Base-by-base conservation (phyloP, 1,140 invertebrate species). In the Archivesica marissinica region DNA sequence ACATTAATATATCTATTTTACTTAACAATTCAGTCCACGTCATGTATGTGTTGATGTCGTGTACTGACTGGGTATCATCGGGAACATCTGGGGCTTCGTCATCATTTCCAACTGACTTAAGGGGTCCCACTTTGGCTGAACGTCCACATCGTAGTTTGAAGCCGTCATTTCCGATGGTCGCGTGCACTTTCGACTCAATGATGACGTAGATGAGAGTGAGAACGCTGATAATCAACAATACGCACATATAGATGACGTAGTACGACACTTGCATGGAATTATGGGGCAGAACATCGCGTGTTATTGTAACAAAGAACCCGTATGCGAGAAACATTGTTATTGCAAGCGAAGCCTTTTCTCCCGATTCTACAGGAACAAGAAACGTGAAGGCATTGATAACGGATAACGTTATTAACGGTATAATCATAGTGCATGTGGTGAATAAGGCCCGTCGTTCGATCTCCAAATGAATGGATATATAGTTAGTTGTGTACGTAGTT, bases 301-400 rank as follows among this genome's bases (percentile, higher is more conserved):
- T 72, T 20, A 81, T 81, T 30, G 79, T 81, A 7, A 81, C 25
- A 39, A 81, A 70, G 47, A 81, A 44, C 17, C 64, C 64, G 33
- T 81, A 81, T n/a, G 79, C 35, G 23, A 81, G 28, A 35, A 81
- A 81, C 11, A 81, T 33, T 3, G 79, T 81, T 11, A 72, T 81
- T 17, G 79, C 66, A 7, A 81, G 39, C 0, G 41, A 38, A 17
- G 41, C 79, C 66, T 81, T 81, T 52, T 81, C 79, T 13, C 79
- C 79, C 13, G 79, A 72, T 1, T 81, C 47, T 39, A 81, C 33
- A 3, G 79, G 79, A 2, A 81, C 66, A 3, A 81, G 35, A 52
- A 81, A 81, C 2, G 59, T 61, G 15, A 54, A 81, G 17, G 47
- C 25, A 59, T 81, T 81, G 0, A 81, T 17, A 6, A 54, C 2